A percentile compares a stretch with the other conserved stretches of the same genome.
Evolutionary conservation across 2,888 invertebrate species (phyloP).

Genomic region (Masnerella sp.): DNA sequence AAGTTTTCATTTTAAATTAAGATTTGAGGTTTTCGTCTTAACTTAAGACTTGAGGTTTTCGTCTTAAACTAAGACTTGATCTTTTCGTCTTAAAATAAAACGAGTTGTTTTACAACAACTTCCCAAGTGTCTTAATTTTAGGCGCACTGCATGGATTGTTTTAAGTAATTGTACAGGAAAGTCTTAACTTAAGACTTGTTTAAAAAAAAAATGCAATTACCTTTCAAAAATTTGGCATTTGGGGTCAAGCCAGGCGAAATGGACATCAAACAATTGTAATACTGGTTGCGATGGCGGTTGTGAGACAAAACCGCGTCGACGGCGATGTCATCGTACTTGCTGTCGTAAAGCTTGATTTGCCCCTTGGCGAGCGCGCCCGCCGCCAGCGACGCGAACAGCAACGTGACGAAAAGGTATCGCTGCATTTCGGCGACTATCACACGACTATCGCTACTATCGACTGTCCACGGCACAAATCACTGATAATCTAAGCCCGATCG

Average conservation of each 20-base stretch:
- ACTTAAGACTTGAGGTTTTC: too few relatives aligned
- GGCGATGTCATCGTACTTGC: slow-evolving; percentile 69
- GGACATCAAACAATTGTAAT: slow-evolving; percentile 29
- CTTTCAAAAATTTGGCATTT: slow-evolving; percentile 39
- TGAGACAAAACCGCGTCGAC: slow-evolving; percentile 68
- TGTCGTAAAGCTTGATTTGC: slow-evolving; percentile 65
- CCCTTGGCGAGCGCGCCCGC: slow-evolving; percentile 27
- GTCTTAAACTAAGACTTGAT: too few relatives aligned
- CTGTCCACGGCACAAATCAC: slow-evolving; percentile 7
- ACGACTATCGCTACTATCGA: background rate
- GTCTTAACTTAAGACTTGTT: too few relatives aligned
- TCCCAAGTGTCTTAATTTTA: too few relatives aligned
- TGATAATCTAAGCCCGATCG: slow-evolving; percentile 27
- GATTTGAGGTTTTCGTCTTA: too few relatives aligned
- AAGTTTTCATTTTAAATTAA: too few relatives aligned
- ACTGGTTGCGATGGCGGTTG: slow-evolving; percentile 42
- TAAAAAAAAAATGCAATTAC: too few relatives aligned
- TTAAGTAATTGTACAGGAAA: too few relatives aligned
- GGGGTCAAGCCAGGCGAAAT: slow-evolving; percentile 10
- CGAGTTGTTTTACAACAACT: too few relatives aligned
- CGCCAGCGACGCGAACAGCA: background rate
- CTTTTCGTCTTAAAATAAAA: too few relatives aligned
- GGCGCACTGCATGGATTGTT: too few relatives aligned
- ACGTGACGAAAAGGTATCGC: background rate
- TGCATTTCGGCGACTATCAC: background rate